Evolutionary conservation across 92 coral and sea anemone genomes (phyloP).

Genomic region (Epizoanthus stellaris): DNA sequence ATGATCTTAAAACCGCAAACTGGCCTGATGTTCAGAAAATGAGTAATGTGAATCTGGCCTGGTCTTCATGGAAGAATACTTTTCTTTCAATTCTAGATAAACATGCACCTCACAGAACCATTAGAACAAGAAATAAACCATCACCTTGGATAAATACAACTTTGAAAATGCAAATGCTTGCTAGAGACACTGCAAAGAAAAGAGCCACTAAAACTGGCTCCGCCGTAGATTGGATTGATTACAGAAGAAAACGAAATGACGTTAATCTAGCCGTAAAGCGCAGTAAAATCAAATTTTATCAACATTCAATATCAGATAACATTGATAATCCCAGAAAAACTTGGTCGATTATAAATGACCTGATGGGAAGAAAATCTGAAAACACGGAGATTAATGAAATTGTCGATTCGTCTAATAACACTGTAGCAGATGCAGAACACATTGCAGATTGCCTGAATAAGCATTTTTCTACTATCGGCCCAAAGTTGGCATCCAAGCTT

Average conservation of each 20-base stretch:
- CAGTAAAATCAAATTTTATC: constrained; percentile 30
- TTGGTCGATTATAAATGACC: constrained; percentile 31
- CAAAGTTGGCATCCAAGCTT: constrained; percentile 47
- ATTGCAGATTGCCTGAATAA: constrained; percentile 38
- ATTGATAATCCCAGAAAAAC: constrained; percentile 33
- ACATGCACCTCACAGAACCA: constrained; percentile 43
- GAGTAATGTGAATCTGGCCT: constrained; percentile 8
- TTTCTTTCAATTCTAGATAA: constrained; percentile 33
- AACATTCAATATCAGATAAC: constrained; percentile 17
- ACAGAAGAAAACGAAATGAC: constrained; percentile 30
- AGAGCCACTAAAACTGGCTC: constrained; percentile 46
- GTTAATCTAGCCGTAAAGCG: constrained; percentile 26
- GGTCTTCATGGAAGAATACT: constrained; percentile 13
- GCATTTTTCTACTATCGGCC: constrained; percentile 39
- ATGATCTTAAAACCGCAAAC: not conserved
- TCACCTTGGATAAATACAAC: constrained; percentile 53
- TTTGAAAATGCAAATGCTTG: constrained; percentile 48
- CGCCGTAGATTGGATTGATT: constrained; percentile 20
- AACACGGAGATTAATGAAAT: constrained; percentile 25
- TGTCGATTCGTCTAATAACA: constrained; percentile 4
- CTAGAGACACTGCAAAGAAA: constrained; percentile 46
- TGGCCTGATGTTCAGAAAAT: not conserved
- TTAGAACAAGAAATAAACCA: constrained; percentile 49
- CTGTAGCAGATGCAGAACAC: constrained; percentile 17
- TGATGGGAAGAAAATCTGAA: constrained; percentile 46